Evolutionary conservation across 2,113 vertebrate species (phyloP), one percentile per base, ranked within the genome.

Genomic region (Kryptolebias marmoratus): DNA sequence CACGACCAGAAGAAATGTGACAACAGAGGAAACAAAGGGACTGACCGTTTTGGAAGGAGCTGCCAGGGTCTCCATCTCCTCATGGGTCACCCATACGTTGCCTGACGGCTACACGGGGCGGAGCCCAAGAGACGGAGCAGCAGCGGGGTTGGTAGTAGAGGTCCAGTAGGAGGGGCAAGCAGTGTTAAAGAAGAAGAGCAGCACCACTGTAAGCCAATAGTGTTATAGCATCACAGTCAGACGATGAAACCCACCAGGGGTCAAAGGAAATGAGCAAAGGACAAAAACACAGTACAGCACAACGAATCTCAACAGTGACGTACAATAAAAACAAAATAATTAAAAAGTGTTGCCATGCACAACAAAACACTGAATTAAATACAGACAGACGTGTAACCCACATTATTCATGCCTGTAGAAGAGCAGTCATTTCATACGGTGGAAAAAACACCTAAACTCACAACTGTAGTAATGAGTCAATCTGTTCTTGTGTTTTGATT

Each of bases 81-180:
- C 97, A 74, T 99, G 97, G 88, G 97, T 99, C 93, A 99, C 94
- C 98, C 98, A 99, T 31, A 99, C 98, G 80, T 99, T 99, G 93
- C 98, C 98, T 92, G 97, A 99, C 63, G 97, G 95, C 97, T 99
- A 94, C 89, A 89, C 74, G 78, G 88, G 91, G 88, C 79, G 71
- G 85, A 68, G 88, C 93, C 95, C 93, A 0, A 89, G 89, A 93
- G 90, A 87, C 89, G 91, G 89, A 87, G 89, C 88, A 82, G 87
- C 80, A 79, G 83, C 58, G 32, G 84, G 82, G 69, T 67, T 65
- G 84, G 90, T 84, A 90, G 88, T 73, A 87, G 85, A 86, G 77
- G 90, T 97, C 96, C 97, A 57, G 83, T 67, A 88, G 94, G 93
- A 95, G 93, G 95, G 94, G 95, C 91, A 96, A 96, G 96, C 95